Conservation (phyloP, 1,140 invertebrate species). For the Sarcophaga peregrina region DNA sequence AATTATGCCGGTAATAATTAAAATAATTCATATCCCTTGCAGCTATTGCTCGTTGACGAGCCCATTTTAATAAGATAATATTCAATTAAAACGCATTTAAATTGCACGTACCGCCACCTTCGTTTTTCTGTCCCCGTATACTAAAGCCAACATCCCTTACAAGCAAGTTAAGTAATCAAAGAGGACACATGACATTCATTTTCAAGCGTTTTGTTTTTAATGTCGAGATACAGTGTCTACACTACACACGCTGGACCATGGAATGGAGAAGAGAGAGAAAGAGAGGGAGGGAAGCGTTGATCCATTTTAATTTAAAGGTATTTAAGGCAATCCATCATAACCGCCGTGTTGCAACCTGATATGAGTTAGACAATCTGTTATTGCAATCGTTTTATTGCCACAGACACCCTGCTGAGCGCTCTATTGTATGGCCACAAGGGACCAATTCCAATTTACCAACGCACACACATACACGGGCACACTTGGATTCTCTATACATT, state of each 20-base stretch:
- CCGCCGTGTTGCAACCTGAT: constrained; percentile 60
- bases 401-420: constrained; percentile 60
- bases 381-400: constrained; percentile 55
- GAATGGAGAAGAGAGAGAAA: not conserved
- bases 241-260: no score
- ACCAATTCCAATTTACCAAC: constrained; percentile 58
- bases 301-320: constrained; percentile 66
- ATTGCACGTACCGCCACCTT: constrained; percentile 37
- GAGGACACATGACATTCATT: not conserved
- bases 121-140: not conserved
- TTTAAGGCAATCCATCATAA: constrained; percentile 65
- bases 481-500: constrained; percentile 17
- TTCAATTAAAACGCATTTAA: constrained; percentile 47
- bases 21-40: not conserved
- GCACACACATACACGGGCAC: not conserved
- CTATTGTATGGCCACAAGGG: constrained; percentile 66
- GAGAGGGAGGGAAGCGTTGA: constrained; percentile 14
- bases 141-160: not conserved
- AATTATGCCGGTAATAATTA: not conserved
- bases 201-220: not conserved
- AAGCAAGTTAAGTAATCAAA: not conserved
- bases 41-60: not conserved
- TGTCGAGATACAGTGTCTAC: not conserved
- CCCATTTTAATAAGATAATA: constrained; percentile 25
- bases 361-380: constrained; percentile 66